Conservation (phyloP, 1,140 invertebrate genomes). For the Sycophaga agraensis region DNA sequence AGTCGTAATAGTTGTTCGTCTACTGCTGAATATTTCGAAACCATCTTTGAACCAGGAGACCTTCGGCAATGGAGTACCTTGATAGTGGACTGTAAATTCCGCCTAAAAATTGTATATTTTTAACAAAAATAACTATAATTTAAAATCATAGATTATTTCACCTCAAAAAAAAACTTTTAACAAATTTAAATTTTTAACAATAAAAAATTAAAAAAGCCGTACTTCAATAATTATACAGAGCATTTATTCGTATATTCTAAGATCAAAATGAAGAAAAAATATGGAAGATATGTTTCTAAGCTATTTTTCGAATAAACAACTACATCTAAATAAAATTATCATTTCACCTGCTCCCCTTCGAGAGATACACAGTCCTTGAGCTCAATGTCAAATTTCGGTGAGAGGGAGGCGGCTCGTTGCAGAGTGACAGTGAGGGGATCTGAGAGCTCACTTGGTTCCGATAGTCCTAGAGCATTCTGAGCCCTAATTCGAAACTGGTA, state of each 20-base stretch:
- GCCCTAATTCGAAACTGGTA: slow-evolving; percentile 89
- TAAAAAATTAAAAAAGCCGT: too few species aligned
- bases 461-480: slow-evolving; percentile 80
- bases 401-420: slow-evolving; percentile 65
- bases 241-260: too few species aligned
- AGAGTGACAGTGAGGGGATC: slow-evolving; percentile 76
- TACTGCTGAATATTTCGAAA: slow-evolving; percentile 80
- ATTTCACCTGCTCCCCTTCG: slow-evolving; percentile 79
- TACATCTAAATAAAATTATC: too few species aligned
- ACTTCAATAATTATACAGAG: too few species aligned
- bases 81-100: slow-evolving; percentile 79
- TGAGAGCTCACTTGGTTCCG: slow-evolving; percentile 75
- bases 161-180: too few species aligned
- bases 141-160: too few species aligned
- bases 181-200: too few species aligned
- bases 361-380: slow-evolving; percentile 67
- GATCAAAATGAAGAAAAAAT: too few species aligned
- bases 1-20: slow-evolving; percentile 74
- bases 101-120: slow-evolving; percentile 55
- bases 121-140: too few species aligned
- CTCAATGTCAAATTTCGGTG: slow-evolving; percentile 70
- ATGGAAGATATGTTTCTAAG: too few species aligned
- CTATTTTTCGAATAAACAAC: too few species aligned
- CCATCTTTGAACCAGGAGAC: slow-evolving; percentile 93
- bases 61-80: slow-evolving; percentile 80